Evolutionary conservation across 2,888 invertebrate genomes (phyloP), one percentile per base, ranked within the genome.

Genomic region (Copidosoma aretas): DNA sequence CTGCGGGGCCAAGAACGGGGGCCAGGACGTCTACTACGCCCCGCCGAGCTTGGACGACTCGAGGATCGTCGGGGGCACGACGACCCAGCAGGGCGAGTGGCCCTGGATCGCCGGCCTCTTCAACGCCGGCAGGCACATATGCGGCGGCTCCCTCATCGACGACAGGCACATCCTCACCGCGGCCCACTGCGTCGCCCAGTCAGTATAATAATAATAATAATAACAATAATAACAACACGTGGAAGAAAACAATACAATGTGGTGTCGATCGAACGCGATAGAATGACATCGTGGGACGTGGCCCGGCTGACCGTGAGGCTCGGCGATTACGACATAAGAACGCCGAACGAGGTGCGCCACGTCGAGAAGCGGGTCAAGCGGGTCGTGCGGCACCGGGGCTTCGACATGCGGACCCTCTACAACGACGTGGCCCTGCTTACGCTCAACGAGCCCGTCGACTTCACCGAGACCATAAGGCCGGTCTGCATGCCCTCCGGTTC

Each of bases 161-260:
- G 88, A 89, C 73, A 84, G 82, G 61, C 94, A 94, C 79, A 90
- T 95, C 60, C 85, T 95, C 17, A 91, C 94, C 1, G 94, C 94
- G 1, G 94, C 95, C 1, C 94, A 95, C 84, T 95, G 95, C 81
- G 93, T 95, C 32, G 93, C 93, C 41, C 92, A 93, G 94, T 94
- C 86, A 89, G 90, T 84, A 52, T 5, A 52, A 15, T 0, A 19
- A 52, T 3, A n/a, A 5, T 52, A 10, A 52, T 52, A n/a, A 4
- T 10, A 10, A 54, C 17, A 24, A 56, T 12, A n/a, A n/a, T n/a
- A n/a, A n/a, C n/a, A n/a, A n/a, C n/a, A n/a, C n/a, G 32, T 22
- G 17, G 3, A 54, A 56, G 22, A 25, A 25, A 32, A 56, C 25
- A 56, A 24, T n/a, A n/a, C n/a, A n/a, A n/a, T n/a, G n/a, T 22